phyloP scores from a whole-genome alignment of 2,888 invertebrate genomes.

The Tribolium freemani region DNA sequence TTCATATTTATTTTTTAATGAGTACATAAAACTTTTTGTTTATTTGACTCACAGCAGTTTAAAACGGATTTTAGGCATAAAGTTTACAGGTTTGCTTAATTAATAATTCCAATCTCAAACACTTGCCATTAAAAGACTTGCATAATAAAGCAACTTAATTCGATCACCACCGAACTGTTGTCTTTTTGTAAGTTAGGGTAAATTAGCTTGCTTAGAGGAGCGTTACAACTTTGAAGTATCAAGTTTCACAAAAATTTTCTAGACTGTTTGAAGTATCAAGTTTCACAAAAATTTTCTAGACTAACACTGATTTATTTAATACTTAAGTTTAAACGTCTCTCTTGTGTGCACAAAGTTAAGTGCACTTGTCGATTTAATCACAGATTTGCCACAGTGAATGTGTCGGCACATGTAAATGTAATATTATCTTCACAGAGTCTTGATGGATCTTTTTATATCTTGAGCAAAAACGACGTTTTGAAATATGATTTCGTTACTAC shows the following conservation, averaged over 20 bases:
- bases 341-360: not conserved
- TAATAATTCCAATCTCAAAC: too few species aligned
- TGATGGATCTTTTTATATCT: slow-evolving; percentile 50
- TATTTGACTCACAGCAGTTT: too few species aligned
- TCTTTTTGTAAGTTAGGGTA: not conserved
- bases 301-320: not conserved
- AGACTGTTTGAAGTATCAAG: not conserved
- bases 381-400: slow-evolving; percentile 1
- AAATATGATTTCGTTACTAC: slow-evolving; percentile 59
- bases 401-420: slow-evolving; percentile 42
- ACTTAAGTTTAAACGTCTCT: not conserved
- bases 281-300: not conserved
- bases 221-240: not conserved
- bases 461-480: slow-evolving; percentile 55
- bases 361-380: not conserved
- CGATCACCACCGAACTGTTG: not conserved
- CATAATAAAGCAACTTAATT: too few species aligned
- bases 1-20: too few species aligned
- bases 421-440: slow-evolving; percentile 41
- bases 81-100: too few species aligned
- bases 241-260: not conserved
- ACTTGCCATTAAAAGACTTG: too few species aligned
- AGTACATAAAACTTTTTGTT: too few species aligned
- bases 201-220: not conserved
- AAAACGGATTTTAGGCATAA: too few species aligned